Evolutionary conservation across 2,888 invertebrate species (phyloP).

Genomic region (Philereme vetulata): DNA sequence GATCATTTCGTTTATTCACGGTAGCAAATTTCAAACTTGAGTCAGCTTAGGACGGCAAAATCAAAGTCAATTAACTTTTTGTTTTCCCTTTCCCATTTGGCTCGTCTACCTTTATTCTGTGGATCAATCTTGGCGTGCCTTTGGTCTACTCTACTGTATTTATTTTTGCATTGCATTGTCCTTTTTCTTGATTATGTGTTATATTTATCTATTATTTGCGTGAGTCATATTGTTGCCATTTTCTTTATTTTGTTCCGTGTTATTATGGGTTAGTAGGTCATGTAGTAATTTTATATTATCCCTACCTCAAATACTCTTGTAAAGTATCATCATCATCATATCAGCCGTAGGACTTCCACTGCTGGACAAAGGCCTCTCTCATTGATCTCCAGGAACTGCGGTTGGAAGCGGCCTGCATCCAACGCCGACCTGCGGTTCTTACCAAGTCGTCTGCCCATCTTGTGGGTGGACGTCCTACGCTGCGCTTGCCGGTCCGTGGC

Average conservation of each 20-base stretch:
- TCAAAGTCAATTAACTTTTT: conserved; percentile 42
- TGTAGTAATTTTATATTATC: no score
- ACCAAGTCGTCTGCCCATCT: no score
- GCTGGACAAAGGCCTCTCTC: no score
- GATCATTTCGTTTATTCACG: conserved; percentile 29
- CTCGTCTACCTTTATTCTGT: conserved; percentile 27
- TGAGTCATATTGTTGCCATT: conserved; percentile 16
- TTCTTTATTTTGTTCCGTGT: conserved; percentile 21
- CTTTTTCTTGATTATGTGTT: conserved; percentile 8
- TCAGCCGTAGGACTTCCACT: no score
- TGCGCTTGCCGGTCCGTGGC: no score
- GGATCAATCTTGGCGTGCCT: conserved; percentile 34
- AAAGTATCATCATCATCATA: no score
- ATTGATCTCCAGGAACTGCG: no score
- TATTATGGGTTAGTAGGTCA: conserved; percentile 24
- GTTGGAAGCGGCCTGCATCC: no score
- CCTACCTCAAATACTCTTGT: no score
- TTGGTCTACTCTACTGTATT: conserved; percentile 23
- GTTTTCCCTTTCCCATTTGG: conserved; percentile 37
- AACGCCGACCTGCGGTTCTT: no score
- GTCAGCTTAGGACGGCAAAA: conserved; percentile 32
- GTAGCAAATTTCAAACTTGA: conserved; percentile 35
- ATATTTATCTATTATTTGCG: conserved; percentile 8
- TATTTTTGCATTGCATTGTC: conserved; percentile 9
- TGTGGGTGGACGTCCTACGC: no score